Evolutionary conservation across 2,797 vertebrate genomes (phyloP).

Genomic region (Chloroceryle inda): DNA sequence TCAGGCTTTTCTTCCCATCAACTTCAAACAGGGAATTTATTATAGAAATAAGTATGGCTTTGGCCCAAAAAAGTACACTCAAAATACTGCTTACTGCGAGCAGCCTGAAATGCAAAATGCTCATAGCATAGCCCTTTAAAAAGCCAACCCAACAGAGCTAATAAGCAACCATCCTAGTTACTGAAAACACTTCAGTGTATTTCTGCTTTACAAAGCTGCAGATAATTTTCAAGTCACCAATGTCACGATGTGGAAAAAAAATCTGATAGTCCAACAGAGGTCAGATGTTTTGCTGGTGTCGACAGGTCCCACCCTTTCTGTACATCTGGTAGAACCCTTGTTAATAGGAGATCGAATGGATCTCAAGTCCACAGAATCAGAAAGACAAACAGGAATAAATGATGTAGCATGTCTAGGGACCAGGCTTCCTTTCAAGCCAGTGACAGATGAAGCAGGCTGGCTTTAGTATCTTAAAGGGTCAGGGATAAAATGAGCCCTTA

Average conservation of each 20-base stretch:
- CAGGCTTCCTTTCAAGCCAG: background rate
- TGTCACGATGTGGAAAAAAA: rapidly evolving
- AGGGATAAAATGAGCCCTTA: conserved; percentile 6
- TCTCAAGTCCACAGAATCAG: background rate
- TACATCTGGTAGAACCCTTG: background rate
- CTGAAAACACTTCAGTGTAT: background rate
- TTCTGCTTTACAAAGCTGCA: background rate
- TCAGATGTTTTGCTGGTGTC: background rate
- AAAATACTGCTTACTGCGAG: background rate
- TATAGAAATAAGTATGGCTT: background rate
- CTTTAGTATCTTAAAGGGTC: conserved; percentile 19
- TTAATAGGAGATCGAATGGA: background rate
- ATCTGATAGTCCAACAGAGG: background rate
- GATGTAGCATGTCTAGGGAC: background rate
- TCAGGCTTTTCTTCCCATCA: conserved; percentile 36
- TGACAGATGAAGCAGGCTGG: conserved; percentile 37
- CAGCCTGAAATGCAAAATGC: background rate
- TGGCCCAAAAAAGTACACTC: background rate
- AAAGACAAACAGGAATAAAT: background rate
- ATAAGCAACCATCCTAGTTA: background rate
- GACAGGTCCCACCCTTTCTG: background rate
- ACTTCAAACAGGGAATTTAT: conserved; percentile 31
- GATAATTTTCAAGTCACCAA: background rate
- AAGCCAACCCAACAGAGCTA: background rate
- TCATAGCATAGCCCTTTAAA: background rate